Base-by-base conservation (phyloP, 2,888 invertebrate species). In the Kuschelorhynchus macadamiae region DNA sequence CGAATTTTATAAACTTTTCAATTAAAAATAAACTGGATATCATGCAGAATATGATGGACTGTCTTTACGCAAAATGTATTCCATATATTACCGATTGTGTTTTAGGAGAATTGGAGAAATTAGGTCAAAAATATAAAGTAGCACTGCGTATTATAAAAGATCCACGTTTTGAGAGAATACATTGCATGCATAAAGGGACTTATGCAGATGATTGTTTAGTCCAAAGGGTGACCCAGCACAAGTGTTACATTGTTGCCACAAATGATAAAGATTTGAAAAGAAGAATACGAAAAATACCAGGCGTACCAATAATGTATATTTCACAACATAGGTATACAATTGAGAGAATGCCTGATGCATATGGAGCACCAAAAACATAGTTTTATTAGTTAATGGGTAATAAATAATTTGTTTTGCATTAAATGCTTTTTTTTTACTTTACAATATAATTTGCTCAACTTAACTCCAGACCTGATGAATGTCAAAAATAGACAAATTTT, bases 41-140 rank as follows among this genome's bases (percentile, higher is more conserved):
- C 36, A 90, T 97, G 60, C 94, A 97, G 79, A 94, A 94, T 72
- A 97, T 99, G 96, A 98, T 98, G 98, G 97, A 99, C 79, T 99
- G 98, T 82, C 86, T 99, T 4, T 98, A 97, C 84, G 99, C 98
- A 0, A 99, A 99, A 85, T 97, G 97, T 82, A 94, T 96, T 77
- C 98, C 98, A 0, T 99, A 99, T 78, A 92, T 99, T 66, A 97
- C 98, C 0, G 99, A 99, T 81, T 99, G 99, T 86, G 98, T 99
- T 0, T 87, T 98, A 79, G 99, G 92, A 11, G 99, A 99, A 83
- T 86, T 99, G 78, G 99, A 99, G 80, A 99, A 99, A 83, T 87
- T 99, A 42, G 98, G 99, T 0, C 89, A 91, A 70, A 97, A 97
- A 81, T 99, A 96, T 83, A 92, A 95, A 81, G 70, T 99, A 49